phyloP scores from a whole-genome alignment of 1,140 invertebrate genomes.

The Anoplolepis gracilipes region DNA sequence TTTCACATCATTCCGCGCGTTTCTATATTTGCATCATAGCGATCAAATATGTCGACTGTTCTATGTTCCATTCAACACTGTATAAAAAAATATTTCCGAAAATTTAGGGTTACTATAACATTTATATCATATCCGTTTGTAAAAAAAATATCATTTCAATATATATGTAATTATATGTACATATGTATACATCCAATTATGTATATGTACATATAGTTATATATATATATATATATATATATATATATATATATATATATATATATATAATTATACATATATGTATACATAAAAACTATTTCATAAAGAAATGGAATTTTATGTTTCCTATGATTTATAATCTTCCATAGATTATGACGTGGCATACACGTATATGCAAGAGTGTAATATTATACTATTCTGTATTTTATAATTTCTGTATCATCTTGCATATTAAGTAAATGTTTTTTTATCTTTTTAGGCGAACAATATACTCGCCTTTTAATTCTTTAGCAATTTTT shows the following conservation, averaged over 20 bases:
- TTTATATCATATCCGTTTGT: background rate
- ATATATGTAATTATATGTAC: too few species aligned
- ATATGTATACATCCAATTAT: background rate
- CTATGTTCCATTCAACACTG: background rate
- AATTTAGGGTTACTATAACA: slow-evolving; percentile 5
- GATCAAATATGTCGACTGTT: slow-evolving; percentile 9
- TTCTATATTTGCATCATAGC: background rate
- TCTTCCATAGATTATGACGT: background rate
- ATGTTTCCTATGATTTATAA: slow-evolving; percentile 37
- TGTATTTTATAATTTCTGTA: background rate
- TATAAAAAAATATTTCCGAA: background rate
- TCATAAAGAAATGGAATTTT: background rate
- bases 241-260: background rate
- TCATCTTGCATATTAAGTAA: background rate
- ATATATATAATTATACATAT: too few species aligned
- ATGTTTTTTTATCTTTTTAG: slow-evolving; percentile 3
- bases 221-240: too few species aligned
- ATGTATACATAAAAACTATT: background rate
- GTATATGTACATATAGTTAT: too few species aligned
- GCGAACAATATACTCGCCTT: background rate
- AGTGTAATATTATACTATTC: slow-evolving; percentile 19
- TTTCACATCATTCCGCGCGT: slow-evolving; percentile 24
- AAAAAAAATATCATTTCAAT: slow-evolving; percentile 6
- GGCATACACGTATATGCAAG: slow-evolving; percentile 29
- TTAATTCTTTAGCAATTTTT: background rate